A percentile compares a stretch with the other conserved stretches of the same genome.
These are phyloP conservation scores for Parotia lawesii DNA, from an alignment of 2,113 vertebrate genomes.

Conservation along the genomic window DNA sequence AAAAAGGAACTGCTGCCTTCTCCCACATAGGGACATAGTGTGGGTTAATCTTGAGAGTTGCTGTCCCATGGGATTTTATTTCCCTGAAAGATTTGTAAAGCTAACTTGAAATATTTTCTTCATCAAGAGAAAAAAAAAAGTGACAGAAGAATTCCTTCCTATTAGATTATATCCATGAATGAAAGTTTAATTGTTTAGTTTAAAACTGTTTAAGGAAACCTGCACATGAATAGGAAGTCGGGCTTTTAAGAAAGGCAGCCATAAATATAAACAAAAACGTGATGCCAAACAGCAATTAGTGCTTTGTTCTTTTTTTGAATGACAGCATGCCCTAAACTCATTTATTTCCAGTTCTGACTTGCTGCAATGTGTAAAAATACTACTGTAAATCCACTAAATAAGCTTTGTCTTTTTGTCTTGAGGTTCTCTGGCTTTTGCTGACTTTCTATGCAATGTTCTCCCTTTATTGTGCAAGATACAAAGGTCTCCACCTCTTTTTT, in stretches of 20 bases:
- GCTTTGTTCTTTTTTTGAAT: slow-evolving; percentile 62
- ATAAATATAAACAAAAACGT: slow-evolving; percentile 59
- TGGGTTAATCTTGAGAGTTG: not conserved
- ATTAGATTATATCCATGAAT: slow-evolving; percentile 23
- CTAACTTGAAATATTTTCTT: slow-evolving; percentile 2
- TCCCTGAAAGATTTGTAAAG: not conserved
- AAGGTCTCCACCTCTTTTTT: not conserved
- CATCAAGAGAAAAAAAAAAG: not conserved
- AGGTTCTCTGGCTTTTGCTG: not conserved
- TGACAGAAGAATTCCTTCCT: not conserved
- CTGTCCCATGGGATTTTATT: not conserved
- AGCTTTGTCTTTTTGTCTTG: not conserved
- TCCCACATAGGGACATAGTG: not conserved
- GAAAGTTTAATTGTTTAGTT: slow-evolving; percentile 61
- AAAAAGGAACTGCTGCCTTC: not conserved
- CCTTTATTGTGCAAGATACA: not conserved
- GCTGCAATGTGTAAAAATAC: slow-evolving; percentile 24
- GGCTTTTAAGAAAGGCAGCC: slow-evolving; percentile 45
- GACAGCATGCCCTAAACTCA: slow-evolving; percentile 5
- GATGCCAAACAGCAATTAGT: slow-evolving; percentile 49
- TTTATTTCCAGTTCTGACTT: slow-evolving; percentile 45
- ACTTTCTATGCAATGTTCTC: not conserved
- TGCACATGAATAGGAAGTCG: slow-evolving; percentile 46
- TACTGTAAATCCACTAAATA: not conserved
- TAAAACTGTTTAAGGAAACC: slow-evolving; percentile 39